Conservation (phyloP, 2,888 invertebrate species). For the Drosophila differens region DNA sequence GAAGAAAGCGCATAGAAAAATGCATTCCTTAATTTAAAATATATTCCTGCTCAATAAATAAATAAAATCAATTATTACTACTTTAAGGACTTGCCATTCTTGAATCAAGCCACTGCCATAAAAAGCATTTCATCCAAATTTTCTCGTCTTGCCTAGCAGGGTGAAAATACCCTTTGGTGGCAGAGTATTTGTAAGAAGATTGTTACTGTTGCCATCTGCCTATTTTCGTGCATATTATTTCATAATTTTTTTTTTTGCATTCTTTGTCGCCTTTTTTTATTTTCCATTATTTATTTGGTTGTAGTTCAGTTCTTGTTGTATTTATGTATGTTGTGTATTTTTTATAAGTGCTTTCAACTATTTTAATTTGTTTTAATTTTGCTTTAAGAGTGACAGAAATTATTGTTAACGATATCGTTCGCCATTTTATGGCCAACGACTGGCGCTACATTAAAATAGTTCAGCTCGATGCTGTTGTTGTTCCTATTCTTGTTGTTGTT, state of each 20-base stretch:
- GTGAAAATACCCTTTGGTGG: background rate
- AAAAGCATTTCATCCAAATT: background rate
- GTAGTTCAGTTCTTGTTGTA: constrained; percentile 3
- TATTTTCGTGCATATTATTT: constrained; percentile 72
- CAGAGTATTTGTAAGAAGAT: constrained; percentile 12
- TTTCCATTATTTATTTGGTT: constrained; percentile 28
- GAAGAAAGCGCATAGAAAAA: background rate
- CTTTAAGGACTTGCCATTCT: background rate
- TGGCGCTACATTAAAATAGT: constrained; percentile 52
- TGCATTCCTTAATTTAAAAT: background rate
- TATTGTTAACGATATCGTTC: constrained; percentile 71
- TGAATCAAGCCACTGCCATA: background rate
- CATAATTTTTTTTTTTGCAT: constrained; percentile 52
- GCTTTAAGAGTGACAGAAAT: constrained; percentile 73
- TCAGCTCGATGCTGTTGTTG: background rate
- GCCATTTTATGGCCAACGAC: constrained; percentile 54
- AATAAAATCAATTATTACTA: background rate
- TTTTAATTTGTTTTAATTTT: constrained; percentile 76
- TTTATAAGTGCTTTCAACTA: constrained; percentile 53
- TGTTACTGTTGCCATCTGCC: constrained; percentile 57
- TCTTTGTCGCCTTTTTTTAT: background rate
- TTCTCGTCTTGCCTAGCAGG: background rate
- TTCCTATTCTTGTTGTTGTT: constrained; percentile 8
- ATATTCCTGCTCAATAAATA: background rate
- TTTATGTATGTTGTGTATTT: constrained; percentile 26